These are phyloP conservation scores for Caenorhabditis sp. DNA, from an alignment of 2,888 invertebrate genomes.

Conservation along the genomic window DNA sequence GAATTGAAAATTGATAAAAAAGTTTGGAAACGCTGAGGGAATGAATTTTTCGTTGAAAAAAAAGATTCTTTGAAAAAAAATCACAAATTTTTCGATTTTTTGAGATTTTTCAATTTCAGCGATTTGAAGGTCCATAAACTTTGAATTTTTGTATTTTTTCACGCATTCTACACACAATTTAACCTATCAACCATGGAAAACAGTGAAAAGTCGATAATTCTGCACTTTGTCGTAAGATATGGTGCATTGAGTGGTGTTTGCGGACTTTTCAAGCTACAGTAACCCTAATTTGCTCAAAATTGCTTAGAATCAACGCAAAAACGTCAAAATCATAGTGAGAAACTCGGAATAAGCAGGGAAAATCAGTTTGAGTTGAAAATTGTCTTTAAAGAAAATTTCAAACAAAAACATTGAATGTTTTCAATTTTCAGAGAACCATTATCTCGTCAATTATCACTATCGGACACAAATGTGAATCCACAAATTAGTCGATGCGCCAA, in stretches of 20 bases:
- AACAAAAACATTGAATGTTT: not conserved
- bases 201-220: not conserved
- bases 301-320: too few species aligned
- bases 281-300: not conserved
- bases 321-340: too few species aligned
- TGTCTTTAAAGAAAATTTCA: not conserved
- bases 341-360: too few species aligned
- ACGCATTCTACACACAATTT: not conserved
- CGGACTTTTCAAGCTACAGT: not conserved
- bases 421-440: constrained; percentile 64
- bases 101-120: too few species aligned
- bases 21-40: too few species aligned
- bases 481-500: constrained; percentile 56
- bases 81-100: too few species aligned
- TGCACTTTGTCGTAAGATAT: not conserved
- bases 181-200: not conserved
- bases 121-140: too few species aligned
- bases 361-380: too few species aligned
- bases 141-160: too few species aligned
- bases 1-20: too few species aligned
- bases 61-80: too few species aligned
- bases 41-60: too few species aligned
- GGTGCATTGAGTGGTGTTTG: not conserved
- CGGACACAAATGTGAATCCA: constrained; percentile 69
- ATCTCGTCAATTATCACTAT: constrained; percentile 66